Percentiles rank a stretch among this genome's conserved stretches.
These are phyloP conservation scores for Coracias cyanogaster DNA, from an alignment of 2,797 vertebrate species.

Conservation along the genomic window DNA sequence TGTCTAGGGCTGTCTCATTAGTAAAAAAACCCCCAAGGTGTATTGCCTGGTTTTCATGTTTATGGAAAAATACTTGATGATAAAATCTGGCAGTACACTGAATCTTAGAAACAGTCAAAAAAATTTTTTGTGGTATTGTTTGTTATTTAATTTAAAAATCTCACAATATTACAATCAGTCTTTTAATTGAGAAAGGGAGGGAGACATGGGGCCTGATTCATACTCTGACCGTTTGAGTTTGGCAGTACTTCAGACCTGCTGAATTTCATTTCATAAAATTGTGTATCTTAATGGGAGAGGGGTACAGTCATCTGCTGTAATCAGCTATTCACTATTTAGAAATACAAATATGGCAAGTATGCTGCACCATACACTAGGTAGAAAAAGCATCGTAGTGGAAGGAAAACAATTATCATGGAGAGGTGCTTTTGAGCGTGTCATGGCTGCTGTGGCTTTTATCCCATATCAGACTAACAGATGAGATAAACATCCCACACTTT, in stretches of 20 bases:
- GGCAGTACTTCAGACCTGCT: not conserved
- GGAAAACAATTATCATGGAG: not conserved
- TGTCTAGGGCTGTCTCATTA: not conserved
- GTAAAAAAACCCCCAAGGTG: too few species aligned
- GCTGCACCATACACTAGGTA: not conserved
- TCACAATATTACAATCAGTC: not conserved
- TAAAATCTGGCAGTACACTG: not conserved
- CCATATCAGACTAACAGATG: conserved; percentile 35
- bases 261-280: conserved; percentile 44
- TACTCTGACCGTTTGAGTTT: not conserved
- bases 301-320: not conserved
- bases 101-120: not conserved
- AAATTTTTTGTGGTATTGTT: not conserved
- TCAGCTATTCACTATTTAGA: not conserved
- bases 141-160: not conserved
- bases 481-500: conserved; percentile 59
- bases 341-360: not conserved
- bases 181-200: not conserved
- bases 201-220: not conserved
- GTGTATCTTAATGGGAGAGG: not conserved
- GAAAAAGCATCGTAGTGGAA: not conserved
- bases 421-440: conserved; percentile 1
- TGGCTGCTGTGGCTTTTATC: conserved; percentile 36
- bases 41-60: not conserved
- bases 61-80: not conserved